Percentiles rank a stretch among this genome's conserved stretches.
phyloP scores from a whole-genome alignment of 2,888 invertebrate species.

The Caenorhabditis afra region DNA sequence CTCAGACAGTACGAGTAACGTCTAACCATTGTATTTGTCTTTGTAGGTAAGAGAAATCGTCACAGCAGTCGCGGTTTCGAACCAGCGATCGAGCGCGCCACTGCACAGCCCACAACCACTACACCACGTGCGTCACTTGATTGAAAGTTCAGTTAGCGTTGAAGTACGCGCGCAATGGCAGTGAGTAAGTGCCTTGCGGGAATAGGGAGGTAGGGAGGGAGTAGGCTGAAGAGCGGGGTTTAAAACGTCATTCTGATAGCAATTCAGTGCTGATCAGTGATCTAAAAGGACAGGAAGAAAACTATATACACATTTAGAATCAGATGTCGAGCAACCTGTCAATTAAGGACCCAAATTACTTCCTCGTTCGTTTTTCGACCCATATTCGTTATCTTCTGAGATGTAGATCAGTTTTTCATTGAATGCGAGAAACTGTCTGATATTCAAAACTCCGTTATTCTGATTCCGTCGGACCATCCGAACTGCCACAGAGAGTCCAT shows the following conservation, averaged over 20 bases:
- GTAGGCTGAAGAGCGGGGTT: too few relatives aligned
- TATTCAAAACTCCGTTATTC: too few relatives aligned
- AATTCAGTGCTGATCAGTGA: constrained; percentile 4
- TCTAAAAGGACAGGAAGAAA: constrained; percentile 1
- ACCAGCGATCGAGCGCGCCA: constrained; percentile 4
- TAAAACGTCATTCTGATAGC: neutral
- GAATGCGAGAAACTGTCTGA: neutral
- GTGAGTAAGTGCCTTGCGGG: neutral
- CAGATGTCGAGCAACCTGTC: constrained; percentile 11
- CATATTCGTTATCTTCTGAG: constrained; percentile 10
- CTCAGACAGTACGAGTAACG: constrained; percentile 67
- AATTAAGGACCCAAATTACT: constrained; percentile 25
- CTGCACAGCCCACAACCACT: constrained; percentile 28
- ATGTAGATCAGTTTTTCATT: constrained; percentile 10
- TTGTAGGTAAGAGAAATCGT: constrained; percentile 64
- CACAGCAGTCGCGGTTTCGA: constrained; percentile 49
- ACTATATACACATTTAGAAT: neutral
- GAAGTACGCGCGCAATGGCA: constrained; percentile 4
- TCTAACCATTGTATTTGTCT: constrained; percentile 62
- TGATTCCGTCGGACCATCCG: too few relatives aligned
- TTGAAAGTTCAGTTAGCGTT: neutral
- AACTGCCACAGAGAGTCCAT: too few relatives aligned
- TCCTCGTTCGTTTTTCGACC: constrained; percentile 32
- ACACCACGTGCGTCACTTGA: constrained; percentile 40
- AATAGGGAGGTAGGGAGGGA: too few relatives aligned